Evolutionary conservation across 2,888 invertebrate species (phyloP), one percentile per base, ranked within the genome.

Genomic region (Apocheima hispidaria): DNA sequence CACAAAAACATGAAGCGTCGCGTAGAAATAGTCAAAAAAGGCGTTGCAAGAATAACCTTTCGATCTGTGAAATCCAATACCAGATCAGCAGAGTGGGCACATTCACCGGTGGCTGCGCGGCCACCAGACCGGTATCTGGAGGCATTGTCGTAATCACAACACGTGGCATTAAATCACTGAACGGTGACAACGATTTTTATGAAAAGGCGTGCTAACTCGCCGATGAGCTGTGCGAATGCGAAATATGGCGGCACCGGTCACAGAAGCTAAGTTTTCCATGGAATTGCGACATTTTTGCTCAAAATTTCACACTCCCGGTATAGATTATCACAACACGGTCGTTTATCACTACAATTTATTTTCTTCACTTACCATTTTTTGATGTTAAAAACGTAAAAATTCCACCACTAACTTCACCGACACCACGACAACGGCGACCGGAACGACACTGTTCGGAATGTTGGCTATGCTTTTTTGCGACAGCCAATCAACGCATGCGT

Each of bases 221-320:
- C 78, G 78, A 78, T 83, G 83, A 84, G 85, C 86, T 85, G 88
- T 88, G 91, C 91, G 82, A 90, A 92, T 88, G 90, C 91, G 82
- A 90, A 92, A 91, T 92, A 93, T 93, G 93, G 91, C 91, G 90
- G 92, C 92, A 88, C 93, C 93, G 92, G 92, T 87, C 79, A 79
- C 80, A 83, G 72, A 79, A 81, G 74, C 78, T 76, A 72, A 58
- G 72, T 73, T 81, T 83, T 69, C 72, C 71, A 74, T 88, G 82
- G 71, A 86, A 80, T 79, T 89, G 81, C 83, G 76, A 62, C 66
- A 75, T 83, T 75, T 69, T 50, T 60, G 65, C 72, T 60, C 48
- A 58, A 69, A 75, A 74, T 75, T 71, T 72, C 74, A 72, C 75
- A 80, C 81, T 83, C 67, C 61, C 66, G 65, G 63, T 66, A 69